Conservation (phyloP, 1,140 invertebrate species). For the Drosophila triauraria region DNA sequence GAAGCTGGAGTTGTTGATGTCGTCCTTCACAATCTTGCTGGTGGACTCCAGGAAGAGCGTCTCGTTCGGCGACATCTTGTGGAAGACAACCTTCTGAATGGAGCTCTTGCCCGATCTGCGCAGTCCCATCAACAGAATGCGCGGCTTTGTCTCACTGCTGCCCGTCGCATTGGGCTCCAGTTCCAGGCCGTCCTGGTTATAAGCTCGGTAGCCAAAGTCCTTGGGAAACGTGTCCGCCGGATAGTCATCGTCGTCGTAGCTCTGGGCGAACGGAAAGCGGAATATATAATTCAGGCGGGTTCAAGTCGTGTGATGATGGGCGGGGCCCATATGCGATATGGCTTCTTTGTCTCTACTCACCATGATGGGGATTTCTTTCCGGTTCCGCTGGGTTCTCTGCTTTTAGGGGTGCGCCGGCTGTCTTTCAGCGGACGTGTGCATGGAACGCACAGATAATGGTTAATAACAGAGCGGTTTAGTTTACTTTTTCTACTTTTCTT, state of each 20-base stretch:
- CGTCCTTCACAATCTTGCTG: conserved; percentile 99
- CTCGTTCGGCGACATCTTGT: conserved; percentile 99
- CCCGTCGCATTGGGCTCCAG: conserved; percentile 58
- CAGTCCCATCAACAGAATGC: conserved; percentile 98
- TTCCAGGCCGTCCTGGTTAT: conserved; percentile 89
- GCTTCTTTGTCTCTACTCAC: conserved; percentile 73
- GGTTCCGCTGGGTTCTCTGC: conserved; percentile 39
- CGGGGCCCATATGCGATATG: conserved; percentile 38
- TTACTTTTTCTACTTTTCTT: conserved; percentile 50
- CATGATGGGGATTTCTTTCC: conserved; percentile 45
- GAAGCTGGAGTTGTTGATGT: conserved; percentile 98
- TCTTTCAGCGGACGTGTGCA: conserved; percentile 16
- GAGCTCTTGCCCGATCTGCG: conserved; percentile 99
- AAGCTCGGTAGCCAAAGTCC: conserved; percentile 95
- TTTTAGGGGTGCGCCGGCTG: conserved; percentile 10
- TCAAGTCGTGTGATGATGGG: conserved; percentile 10
- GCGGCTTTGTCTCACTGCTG: conserved; percentile 89
- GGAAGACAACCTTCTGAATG: conserved; percentile 99
- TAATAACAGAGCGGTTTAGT: conserved; percentile 13
- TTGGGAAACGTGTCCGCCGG: conserved; percentile 94
- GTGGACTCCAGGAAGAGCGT: conserved; percentile 99
- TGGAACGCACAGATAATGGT: conserved; percentile 37
- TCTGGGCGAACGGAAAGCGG: conserved; percentile 81
- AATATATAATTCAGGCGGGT: conserved; percentile 26
- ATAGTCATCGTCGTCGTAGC: conserved; percentile 89